Percentiles rank a stretch among this genome's conserved stretches.
Conservation (phyloP, 2,797 vertebrate genomes). For the Okamejei kenojei region DNA sequence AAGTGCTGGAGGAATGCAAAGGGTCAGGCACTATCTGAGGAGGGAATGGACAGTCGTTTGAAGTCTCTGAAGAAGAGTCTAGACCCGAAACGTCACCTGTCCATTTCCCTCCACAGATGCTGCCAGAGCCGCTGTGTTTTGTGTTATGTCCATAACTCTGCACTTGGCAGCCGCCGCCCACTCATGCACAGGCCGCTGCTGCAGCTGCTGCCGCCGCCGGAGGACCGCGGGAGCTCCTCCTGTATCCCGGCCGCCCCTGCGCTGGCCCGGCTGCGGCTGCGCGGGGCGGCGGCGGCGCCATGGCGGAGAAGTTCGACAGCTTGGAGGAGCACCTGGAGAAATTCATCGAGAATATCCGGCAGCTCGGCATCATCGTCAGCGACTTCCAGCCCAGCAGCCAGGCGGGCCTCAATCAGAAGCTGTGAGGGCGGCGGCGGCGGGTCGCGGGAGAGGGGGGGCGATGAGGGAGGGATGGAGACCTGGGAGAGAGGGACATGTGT, state of each 20-base stretch:
- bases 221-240: neutral
- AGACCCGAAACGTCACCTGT: too few relatives aligned
- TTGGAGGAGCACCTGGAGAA: constrained; percentile 95
- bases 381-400: constrained; percentile 98
- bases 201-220: neutral
- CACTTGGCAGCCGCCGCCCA: too few relatives aligned
- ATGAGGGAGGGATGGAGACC: rapidly evolving
- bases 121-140: too few relatives aligned
- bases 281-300: constrained; percentile 43
- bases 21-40: too few relatives aligned
- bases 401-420: constrained; percentile 89
- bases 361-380: constrained; percentile 95
- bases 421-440: constrained; percentile 64
- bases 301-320: constrained; percentile 95
- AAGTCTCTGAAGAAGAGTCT: too few relatives aligned
- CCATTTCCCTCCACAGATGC: too few relatives aligned
- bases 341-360: constrained; percentile 96
- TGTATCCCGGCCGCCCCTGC: neutral
- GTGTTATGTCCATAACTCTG: too few relatives aligned
- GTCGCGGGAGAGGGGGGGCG: rapidly evolving
- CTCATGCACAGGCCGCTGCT: too few relatives aligned
- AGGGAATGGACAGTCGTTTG: too few relatives aligned
- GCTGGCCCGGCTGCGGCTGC: neutral
- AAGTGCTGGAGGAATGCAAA: too few relatives aligned
- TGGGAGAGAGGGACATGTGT: neutral